Conservation (phyloP, 2,888 invertebrate species). For the Acanthosoma haemorrhoidale region DNA sequence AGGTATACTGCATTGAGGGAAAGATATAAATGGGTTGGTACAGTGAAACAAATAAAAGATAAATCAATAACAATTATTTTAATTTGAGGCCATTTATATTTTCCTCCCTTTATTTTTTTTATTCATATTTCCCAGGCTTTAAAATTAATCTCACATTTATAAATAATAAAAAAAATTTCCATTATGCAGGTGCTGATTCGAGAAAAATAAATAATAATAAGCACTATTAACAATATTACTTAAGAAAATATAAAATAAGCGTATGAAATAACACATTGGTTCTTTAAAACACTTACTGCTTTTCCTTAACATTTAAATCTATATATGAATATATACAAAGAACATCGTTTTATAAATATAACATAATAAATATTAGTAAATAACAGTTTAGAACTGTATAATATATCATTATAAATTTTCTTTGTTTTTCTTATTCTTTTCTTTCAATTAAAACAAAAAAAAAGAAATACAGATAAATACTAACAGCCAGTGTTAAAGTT, state of each 20-base stretch:
- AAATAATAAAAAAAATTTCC: conserved; percentile 6
- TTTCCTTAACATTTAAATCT: conserved; percentile 4
- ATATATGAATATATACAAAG: conserved; percentile 7
- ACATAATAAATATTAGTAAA: conserved; percentile 23
- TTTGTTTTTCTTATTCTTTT: background rate
- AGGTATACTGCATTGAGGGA: too few species aligned
- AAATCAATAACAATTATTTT: too few species aligned
- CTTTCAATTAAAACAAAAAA: too few species aligned
- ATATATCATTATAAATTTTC: background rate
- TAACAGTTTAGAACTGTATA: conserved; percentile 25
- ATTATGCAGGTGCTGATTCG: conserved; percentile 5
- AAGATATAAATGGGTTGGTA: too few species aligned
- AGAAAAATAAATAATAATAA: conserved; percentile 9
- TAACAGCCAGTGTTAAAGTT: background rate
- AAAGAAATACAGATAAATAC: conserved; percentile 1
- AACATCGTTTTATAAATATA: conserved; percentile 8
- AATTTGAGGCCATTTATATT: conserved; percentile 8
- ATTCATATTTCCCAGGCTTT: conserved; percentile 4
- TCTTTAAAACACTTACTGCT: conserved; percentile 24
- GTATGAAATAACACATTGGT: conserved; percentile 16
- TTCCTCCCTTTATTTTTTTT: background rate
- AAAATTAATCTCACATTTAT: conserved; percentile 5
- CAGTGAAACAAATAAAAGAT: too few species aligned
- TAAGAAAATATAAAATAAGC: conserved; percentile 28
- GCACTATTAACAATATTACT: conserved; percentile 24